Base-by-base conservation (phyloP, 2,888 invertebrate species). In the Beris chalybata region DNA sequence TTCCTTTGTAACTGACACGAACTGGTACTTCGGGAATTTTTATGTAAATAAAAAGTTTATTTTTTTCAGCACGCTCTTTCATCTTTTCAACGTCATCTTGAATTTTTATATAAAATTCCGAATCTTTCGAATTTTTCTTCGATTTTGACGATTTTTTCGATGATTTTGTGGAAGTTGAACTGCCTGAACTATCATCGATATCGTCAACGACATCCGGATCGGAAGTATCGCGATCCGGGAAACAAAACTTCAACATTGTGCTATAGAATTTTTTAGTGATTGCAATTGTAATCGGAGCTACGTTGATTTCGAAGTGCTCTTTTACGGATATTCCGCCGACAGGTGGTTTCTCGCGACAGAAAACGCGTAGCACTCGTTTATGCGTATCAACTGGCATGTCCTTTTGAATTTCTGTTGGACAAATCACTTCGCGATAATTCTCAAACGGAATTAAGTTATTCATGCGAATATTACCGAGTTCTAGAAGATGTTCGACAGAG, bases 301-400 rank as follows among this genome's bases (percentile, higher is more conserved):
- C 91, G 82, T 97, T 97, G 71, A 98, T 95, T 83, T 99, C 99
- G 79, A 99, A 97, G 82, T 97, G 97, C 77, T 99, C 98, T 79
- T 98, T 99, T 12, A 99, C 95, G 0, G 96, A 93, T 73, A 99
- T 99, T 3, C 99, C 99, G n/a, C 97, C 97, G 5, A 98, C 98
- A 0, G 96, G 97, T 54, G 95, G 94, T 72, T 93, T 91, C 82
- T 98, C 98, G 68, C 97, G 86, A 74, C 98, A 97, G 81, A 97
- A 95, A 55, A 99, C 92, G 70, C 98, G 86, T 71, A 99, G 82
- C 22, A 97, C 94, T 75, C 95, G 89, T 81, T 94, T 93, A 47
- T 95, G 87, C 2, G 79, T 79, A 68, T 96, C 95, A 32, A 96
- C 89, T 0, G 95, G 95, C 85, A 95, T 94, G 64, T 93, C 91